phyloP scores from a whole-genome alignment of 2,888 invertebrate genomes.

The Petrolisthes manimaculis region DNA sequence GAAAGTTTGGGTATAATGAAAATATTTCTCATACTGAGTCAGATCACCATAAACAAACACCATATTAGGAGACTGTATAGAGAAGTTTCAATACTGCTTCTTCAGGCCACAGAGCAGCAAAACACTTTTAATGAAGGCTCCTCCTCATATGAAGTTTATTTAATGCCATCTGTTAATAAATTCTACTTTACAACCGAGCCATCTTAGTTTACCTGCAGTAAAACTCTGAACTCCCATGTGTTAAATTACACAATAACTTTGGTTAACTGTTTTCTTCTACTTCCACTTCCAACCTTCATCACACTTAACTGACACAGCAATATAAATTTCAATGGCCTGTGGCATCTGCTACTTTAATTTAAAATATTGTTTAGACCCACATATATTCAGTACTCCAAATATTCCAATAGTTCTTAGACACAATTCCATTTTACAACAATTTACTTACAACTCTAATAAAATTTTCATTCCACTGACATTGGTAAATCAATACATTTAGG shows the following conservation, averaged over 20 bases:
- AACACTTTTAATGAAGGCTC: no score
- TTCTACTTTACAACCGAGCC: no score
- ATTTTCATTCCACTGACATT: no score
- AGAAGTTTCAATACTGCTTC: no score
- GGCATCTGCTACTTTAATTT: background rate
- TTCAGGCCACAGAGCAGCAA: no score
- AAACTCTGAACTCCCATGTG: constrained; percentile 6
- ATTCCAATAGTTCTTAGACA: background rate
- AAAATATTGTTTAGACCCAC: background rate
- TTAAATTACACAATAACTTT: constrained; percentile 30
- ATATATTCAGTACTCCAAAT: background rate
- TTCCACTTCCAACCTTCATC: constrained; percentile 17
- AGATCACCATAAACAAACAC: background rate
- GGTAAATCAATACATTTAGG: no score
- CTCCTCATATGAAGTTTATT: no score
- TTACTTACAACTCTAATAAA: background rate
- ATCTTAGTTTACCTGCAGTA: background rate
- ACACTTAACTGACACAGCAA: constrained; percentile 12
- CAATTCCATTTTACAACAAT: background rate
- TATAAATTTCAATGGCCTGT: background rate
- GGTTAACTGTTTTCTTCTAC: constrained; percentile 37
- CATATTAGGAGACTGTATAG: no score
- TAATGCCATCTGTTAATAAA: no score
- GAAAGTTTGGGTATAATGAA: constrained; percentile 10
- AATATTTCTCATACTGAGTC: constrained; percentile 24